Evolutionary conservation across 2,797 vertebrate species (phyloP), one percentile per base, ranked within the genome.

Genomic region (Sebastes minor): DNA sequence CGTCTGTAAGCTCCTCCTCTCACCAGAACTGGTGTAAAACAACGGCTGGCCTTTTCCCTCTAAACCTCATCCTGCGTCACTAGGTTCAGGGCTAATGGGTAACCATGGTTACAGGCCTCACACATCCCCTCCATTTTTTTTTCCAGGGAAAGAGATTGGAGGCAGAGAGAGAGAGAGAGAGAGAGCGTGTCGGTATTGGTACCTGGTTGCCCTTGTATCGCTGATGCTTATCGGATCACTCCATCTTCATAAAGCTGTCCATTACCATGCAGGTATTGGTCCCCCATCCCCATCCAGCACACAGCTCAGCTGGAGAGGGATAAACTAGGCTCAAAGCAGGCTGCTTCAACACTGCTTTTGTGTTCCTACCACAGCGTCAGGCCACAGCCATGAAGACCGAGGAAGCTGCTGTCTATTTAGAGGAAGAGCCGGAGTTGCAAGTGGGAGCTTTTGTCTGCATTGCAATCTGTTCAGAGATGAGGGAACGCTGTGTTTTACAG

Each of bases 81-180:
- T 75, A 83, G 88, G 86, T 91, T 91, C 84, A 78, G 84, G 92
- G 89, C 91, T 92, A 88, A 92, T 89, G 63, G 89, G 94, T 95
- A 93, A 87, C 95, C 94, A 94, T 95, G 94, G 94, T 90, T 93
- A 94, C 94, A 76, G 86, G 86, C 83, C 84, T 92, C 88, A 91
- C 88, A 91, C 89, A 93, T 93, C 85, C 84, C 90, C 69, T 87
- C 81, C 85, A 88, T 89, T 69, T 88, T 77, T 79, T 66, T 72
- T 42, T 72, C 42, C 72, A 56, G 62, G 77, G 64, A 38, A 84
- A 81, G 76, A 69, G 78, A 84, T 67, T 83, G 85, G 72, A 83
- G 63, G 60, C 69, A 62, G 60, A 18, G 33, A 12, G 33, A 35
- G 75, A 59, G 60, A 28, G 66, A 30, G 52, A 42, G 73, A 28